phyloP scores from a whole-genome alignment of 1,140 invertebrate species.

The Procambarus virginalis region DNA sequence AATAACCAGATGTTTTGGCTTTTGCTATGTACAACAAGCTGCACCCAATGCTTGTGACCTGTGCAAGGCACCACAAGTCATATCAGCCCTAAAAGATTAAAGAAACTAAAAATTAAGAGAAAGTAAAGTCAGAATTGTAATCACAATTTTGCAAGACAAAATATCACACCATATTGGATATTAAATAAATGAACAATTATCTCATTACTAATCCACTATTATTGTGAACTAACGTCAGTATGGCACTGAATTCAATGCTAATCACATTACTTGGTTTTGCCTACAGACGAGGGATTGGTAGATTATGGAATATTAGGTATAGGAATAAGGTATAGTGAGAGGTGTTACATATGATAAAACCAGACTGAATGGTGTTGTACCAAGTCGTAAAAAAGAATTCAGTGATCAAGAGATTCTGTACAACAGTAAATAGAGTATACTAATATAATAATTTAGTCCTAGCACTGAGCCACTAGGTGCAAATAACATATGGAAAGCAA shows the following conservation, averaged over 20 bases:
- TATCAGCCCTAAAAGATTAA: background rate
- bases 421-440: background rate
- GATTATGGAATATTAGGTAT: background rate
- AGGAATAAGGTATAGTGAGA: background rate
- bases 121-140: background rate
- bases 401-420: constrained; percentile 7
- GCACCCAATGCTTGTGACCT: background rate
- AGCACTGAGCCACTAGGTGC: constrained; percentile 10
- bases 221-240: background rate
- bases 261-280: background rate
- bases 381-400: background rate
- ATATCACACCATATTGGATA: background rate
- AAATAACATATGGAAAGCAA: constrained; percentile 3
- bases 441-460: constrained; percentile 18
- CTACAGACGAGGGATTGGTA: background rate
- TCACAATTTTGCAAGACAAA: background rate
- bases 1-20: background rate
- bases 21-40: background rate
- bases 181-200: background rate
- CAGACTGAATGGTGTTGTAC: background rate
- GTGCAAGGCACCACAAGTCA: background rate
- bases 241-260: background rate
- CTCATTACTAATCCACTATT: background rate
- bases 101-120: background rate
- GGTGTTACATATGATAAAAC: background rate